A percentile compares a stretch with the other conserved stretches of the same genome.
These are phyloP conservation scores for Aleiodes sp. DNA, from an alignment of 1,140 invertebrate genomes.

Conservation along the genomic window DNA sequence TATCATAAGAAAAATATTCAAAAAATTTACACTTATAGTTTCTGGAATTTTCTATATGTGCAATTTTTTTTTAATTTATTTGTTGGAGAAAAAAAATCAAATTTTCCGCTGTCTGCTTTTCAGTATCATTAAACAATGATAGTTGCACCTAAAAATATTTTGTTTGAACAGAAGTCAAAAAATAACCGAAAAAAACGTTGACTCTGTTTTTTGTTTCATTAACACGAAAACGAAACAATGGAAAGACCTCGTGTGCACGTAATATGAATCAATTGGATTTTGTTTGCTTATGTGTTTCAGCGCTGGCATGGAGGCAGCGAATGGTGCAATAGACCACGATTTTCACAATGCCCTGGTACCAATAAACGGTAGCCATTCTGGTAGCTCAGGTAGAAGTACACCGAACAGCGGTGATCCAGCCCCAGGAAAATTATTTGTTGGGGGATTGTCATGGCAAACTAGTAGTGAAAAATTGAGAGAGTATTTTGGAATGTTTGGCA, in stretches of 20 bases:
- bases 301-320: slow-evolving; percentile 66
- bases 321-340: slow-evolving; percentile 71
- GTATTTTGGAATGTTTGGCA: slow-evolving; percentile 91
- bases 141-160: too few relatives aligned
- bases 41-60: too few relatives aligned
- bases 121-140: too few relatives aligned
- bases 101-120: too few relatives aligned
- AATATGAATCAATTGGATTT: slow-evolving; percentile 7
- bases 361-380: slow-evolving; percentile 70
- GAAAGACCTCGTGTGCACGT: neutral
- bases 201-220: slow-evolving; percentile 16
- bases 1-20: too few relatives aligned
- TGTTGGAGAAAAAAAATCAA: too few relatives aligned
- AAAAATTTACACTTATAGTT: too few relatives aligned
- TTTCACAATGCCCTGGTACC: slow-evolving; percentile 71
- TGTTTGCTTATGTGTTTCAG: slow-evolving; percentile 52
- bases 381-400: slow-evolving; percentile 79
- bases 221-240: slow-evolving; percentile 4
- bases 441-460: slow-evolving; percentile 91
- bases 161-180: slow-evolving; percentile 11
- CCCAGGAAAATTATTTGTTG: slow-evolving; percentile 89
- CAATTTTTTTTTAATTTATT: too few relatives aligned
- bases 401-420: slow-evolving; percentile 79
- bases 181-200: too few relatives aligned
- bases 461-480: slow-evolving; percentile 89